Conservation (phyloP, 2,888 invertebrate species). For the Oscheius sp. region DNA sequence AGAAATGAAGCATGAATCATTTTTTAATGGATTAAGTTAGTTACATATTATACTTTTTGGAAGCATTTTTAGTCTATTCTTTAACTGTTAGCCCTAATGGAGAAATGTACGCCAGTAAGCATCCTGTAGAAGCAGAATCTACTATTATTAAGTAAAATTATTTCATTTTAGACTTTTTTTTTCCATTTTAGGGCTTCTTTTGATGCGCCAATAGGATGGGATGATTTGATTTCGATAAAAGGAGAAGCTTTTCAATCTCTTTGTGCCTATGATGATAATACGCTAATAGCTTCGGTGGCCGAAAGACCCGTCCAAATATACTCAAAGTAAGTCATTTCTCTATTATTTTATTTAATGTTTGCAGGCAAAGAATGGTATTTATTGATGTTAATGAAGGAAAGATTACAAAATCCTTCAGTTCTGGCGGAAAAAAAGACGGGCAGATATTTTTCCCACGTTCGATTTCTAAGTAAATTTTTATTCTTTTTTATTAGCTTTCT, state of each 20-base stretch:
- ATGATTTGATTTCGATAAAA: constrained; percentile 50
- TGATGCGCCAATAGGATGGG: constrained; percentile 67
- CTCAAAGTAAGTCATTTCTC: constrained; percentile 50
- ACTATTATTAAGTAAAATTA: constrained; percentile 52
- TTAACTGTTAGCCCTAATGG: constrained; percentile 53
- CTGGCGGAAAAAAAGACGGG: constrained; percentile 57
- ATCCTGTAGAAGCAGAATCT: constrained; percentile 36
- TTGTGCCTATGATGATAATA: constrained; percentile 56
- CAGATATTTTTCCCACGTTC: constrained; percentile 63
- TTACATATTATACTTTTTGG: not conserved
- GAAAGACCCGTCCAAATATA: constrained; percentile 60
- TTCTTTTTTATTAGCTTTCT: constrained; percentile 18
- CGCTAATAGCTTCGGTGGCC: constrained; percentile 53
- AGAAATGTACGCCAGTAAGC: constrained; percentile 64
- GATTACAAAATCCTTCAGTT: constrained; percentile 43
- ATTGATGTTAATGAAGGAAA: constrained; percentile 46
- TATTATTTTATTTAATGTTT: constrained; percentile 1
- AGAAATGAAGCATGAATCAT: constrained; percentile 61
- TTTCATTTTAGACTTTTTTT: not conserved
- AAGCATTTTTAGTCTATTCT: constrained; percentile 40
- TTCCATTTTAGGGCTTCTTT: constrained; percentile 47
- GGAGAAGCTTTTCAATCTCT: constrained; percentile 46
- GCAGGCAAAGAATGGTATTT: constrained; percentile 56
- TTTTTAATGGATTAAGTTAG: constrained; percentile 66
- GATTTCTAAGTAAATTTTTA: constrained; percentile 45